A percentile compares a stretch with the other conserved stretches of the same genome.
These are phyloP conservation scores for Meloidogyne exigua DNA, from an alignment of 1,140 invertebrate species.

Conservation along the genomic window DNA sequence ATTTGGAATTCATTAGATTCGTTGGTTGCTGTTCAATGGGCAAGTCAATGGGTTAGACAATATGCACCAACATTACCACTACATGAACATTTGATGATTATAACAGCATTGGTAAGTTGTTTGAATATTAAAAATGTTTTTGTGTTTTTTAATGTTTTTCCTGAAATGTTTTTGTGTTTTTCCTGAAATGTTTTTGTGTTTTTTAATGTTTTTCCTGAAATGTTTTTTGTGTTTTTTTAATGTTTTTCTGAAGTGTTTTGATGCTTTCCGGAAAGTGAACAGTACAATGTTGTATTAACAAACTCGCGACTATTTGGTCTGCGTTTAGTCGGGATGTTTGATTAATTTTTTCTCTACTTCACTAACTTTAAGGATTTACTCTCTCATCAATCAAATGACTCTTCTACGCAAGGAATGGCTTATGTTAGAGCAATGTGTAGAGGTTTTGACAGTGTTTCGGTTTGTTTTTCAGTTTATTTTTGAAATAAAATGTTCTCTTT, in stretches of 20 bases:
- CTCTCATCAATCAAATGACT: constrained; percentile 47
- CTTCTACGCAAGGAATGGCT: constrained; percentile 59
- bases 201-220: not conserved
- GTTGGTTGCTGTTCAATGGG: constrained; percentile 22
- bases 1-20: not conserved
- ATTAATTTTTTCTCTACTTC: not conserved
- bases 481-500: not conserved
- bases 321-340: no score
- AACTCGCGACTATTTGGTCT: not conserved
- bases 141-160: not conserved
- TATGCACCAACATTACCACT: constrained; percentile 23
- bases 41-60: constrained; percentile 16
- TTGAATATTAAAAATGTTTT: no score
- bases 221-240: not conserved
- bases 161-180: not conserved
- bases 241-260: not conserved
- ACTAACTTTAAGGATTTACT: constrained; percentile 45
- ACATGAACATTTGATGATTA: constrained; percentile 53
- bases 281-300: no score
- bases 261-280: constrained; percentile 6
- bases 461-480: constrained; percentile 3
- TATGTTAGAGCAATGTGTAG: constrained; percentile 58
- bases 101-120: constrained; percentile 36
- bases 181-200: not conserved
- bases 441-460: constrained; percentile 41